Evolutionary conservation across 2,888 invertebrate species (phyloP), one percentile per base, ranked within the genome.

Genomic region (Griposia aprilina): DNA sequence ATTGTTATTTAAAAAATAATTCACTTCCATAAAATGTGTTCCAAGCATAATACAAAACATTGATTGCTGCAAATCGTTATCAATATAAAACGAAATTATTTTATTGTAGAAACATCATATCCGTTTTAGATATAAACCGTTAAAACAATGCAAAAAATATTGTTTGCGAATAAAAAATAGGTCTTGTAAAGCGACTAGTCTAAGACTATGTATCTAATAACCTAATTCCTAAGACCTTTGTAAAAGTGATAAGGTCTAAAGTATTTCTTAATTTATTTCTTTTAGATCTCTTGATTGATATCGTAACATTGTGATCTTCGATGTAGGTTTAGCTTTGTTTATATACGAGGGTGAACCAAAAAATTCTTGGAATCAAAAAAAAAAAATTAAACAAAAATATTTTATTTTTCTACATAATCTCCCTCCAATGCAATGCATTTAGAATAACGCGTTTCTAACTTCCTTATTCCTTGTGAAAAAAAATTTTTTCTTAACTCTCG

Each of bases 231-330:
- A 73, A 66, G 63, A 66, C 80, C 66, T 76, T 76, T 63, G 30
- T 78, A n/a, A 78, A 78, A 74, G 77, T 60, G 67, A 77, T 80
- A 77, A 78, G 78, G 76, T 85, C 67, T 80, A 74, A 71, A 74
- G 48, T 76, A 79, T 76, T 74, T 78, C 57, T 76, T 83, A 75
- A 81, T 78, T 74, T 76, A 71, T 84, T 65, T 86, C 20, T 57
- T 83, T 86, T 82, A 84, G 87, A 87, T 88, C 87, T 87, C 87
- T 57, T 57, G 85, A 88, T 86, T 82, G 76, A 85, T 86, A 88
- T 88, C 88, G 77, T 86, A 86, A 88, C 79, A 80, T 82, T 88
- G 87, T 87, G 83, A 84, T 82, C 72, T 84, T 84, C 78, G 76
- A 69, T 52, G 78, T 88, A 88, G 84, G 60, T 76, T 73, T 80